Conservation (phyloP, 2,888 invertebrate genomes). For the Drosophila birchii region DNA sequence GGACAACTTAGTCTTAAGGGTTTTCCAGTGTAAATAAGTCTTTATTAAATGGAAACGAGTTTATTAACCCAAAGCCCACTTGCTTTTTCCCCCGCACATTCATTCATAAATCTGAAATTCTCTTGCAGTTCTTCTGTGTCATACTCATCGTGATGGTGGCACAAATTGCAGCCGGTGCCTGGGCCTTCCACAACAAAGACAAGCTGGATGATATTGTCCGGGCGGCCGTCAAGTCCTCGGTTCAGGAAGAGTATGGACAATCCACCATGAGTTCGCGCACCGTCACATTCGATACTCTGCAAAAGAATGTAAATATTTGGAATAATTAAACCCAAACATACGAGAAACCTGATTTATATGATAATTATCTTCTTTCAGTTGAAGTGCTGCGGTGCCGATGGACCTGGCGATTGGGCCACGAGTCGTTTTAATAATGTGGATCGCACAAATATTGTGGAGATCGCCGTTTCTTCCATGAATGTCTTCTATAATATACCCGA, state of each 20-base stretch:
- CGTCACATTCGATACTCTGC: conserved; percentile 89
- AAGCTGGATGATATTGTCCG: conserved; percentile 88
- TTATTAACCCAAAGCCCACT: conserved; percentile 34
- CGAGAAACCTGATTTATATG: not conserved
- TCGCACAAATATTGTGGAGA: conserved; percentile 84
- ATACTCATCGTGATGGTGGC: conserved; percentile 91
- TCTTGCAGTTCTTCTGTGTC: conserved; percentile 89
- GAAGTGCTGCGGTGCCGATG: conserved; percentile 91
- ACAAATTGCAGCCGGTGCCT: conserved; percentile 91
- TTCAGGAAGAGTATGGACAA: conserved; percentile 87
- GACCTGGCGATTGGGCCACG: conserved; percentile 90
- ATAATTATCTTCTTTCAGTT: conserved; percentile 85
- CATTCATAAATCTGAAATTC: conserved; percentile 49
- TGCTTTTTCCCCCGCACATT: not conserved
- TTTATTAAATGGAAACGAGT: conserved; percentile 20
- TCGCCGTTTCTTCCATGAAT: conserved; percentile 86
- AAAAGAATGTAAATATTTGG: conserved; percentile 86
- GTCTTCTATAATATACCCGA: conserved; percentile 87
- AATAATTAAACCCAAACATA: not conserved
- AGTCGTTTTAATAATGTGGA: conserved; percentile 87
- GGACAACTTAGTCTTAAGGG: rapidly evolving
- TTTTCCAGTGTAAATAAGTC: conserved; percentile 6
- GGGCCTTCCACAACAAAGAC: conserved; percentile 90
- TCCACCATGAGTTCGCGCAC: conserved; percentile 86
- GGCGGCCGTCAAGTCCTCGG: conserved; percentile 87